These are phyloP conservation scores for Spisula subtruncata DNA, from an alignment of 2,888 invertebrate species.

Conservation along the genomic window DNA sequence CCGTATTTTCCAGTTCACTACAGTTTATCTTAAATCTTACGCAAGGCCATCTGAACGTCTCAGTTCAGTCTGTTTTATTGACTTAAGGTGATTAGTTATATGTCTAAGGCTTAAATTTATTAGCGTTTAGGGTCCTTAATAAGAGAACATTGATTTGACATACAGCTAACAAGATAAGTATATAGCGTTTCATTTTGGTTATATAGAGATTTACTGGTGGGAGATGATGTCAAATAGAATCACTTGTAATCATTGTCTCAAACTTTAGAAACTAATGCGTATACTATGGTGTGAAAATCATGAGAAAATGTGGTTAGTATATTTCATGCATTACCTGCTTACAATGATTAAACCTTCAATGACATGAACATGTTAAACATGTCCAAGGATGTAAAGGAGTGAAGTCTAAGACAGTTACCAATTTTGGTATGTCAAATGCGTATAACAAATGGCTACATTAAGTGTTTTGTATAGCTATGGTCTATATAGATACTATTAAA, in stretches of 20 bases:
- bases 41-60: neutral
- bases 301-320: too few species aligned
- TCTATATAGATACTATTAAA: too few species aligned
- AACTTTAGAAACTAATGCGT: neutral
- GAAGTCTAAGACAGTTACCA: too few species aligned
- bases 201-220: neutral
- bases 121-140: neutral
- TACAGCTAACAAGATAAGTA: neutral
- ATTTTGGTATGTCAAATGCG: too few species aligned
- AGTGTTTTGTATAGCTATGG: too few species aligned
- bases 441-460: too few species aligned
- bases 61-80: neutral
- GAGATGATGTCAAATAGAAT: neutral
- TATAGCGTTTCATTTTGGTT: neutral
- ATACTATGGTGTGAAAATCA: too few species aligned
- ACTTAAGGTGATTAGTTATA: neutral
- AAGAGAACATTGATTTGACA: conserved; percentile 8
- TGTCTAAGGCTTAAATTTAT: neutral
- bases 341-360: too few species aligned
- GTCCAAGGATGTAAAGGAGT: neutral
- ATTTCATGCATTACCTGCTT: too few species aligned
- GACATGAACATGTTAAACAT: too few species aligned
- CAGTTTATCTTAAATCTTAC: neutral
- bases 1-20: too few species aligned
- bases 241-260: neutral